phyloP scores from a whole-genome alignment of 1,140 invertebrate genomes.

The Steinernema khuongi region DNA sequence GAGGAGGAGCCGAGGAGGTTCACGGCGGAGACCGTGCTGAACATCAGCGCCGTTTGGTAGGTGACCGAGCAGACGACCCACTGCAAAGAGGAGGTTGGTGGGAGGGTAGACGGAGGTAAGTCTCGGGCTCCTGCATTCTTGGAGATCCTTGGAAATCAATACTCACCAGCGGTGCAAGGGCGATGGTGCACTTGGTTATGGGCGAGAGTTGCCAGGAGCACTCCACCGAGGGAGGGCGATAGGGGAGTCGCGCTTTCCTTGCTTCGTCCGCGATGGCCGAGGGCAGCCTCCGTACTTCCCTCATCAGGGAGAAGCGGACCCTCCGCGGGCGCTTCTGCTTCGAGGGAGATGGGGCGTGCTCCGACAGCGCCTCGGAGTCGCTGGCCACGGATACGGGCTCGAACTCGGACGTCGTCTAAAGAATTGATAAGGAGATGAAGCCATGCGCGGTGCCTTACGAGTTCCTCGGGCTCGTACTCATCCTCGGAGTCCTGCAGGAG shows the following conservation, averaged over 20 bases:
- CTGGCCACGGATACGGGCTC: not conserved
- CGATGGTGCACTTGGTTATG: not conserved
- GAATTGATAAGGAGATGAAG: constrained; percentile 17
- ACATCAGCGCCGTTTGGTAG: constrained; percentile 35
- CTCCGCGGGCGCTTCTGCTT: not conserved
- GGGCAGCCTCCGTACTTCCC: not conserved
- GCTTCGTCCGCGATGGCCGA: constrained; percentile 23
- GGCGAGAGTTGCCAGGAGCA: constrained; percentile 19
- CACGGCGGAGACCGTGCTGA: constrained; percentile 32
- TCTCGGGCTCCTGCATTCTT: not conserved
- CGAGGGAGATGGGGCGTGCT: not conserved
- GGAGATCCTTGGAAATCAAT: not conserved
- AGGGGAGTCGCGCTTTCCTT: constrained; percentile 13
- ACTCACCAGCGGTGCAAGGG: not conserved
- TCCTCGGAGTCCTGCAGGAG: constrained; percentile 18
- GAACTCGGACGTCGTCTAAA: not conserved
- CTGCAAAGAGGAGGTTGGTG: constrained; percentile 21
- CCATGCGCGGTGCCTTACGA: constrained; percentile 17
- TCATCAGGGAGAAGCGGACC: not conserved
- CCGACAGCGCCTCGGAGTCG: not conserved
- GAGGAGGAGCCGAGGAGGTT: constrained; percentile 33
- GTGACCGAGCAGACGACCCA: constrained; percentile 34
- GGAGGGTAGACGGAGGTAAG: not conserved
- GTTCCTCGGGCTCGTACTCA: constrained; percentile 17
- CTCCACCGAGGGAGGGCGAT: constrained; percentile 14